Evolutionary conservation across 2,113 vertebrate species (phyloP), one percentile per base, ranked within the genome.

Genomic region (Brienomyrus brachyistius): DNA sequence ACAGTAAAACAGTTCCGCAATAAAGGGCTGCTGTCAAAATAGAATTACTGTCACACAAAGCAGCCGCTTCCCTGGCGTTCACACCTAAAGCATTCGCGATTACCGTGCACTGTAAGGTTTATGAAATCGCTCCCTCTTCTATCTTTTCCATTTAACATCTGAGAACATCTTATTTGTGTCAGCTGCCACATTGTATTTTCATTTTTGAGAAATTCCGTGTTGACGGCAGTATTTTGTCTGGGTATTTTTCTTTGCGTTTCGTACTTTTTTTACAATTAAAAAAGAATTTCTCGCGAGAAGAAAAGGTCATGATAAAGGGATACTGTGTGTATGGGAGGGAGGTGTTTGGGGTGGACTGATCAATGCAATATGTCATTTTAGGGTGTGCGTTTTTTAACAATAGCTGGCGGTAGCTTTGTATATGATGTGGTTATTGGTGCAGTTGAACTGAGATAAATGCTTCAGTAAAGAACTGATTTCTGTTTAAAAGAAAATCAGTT

Each of bases 31-130:
- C 88, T 40, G 54, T 91, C 92, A 94, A 94, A 94, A 93, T 92
- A 95, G 92, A 94, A 92, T 80, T 91, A 92, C 17, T 90, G 94
- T 93, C 93, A 94, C 93, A 88, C 89, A 93, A 27, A 83, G 21
- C n/a, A 17, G 17, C 85, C n/a, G 6, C n/a, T 84, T 47, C 9
- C 45, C 43, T 84, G 8, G 23, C 10, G 13, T 70, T 70, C 40
- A 82, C 31, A 82, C 40, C 40, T 45, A 45, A 82, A 82, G 77
- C 77, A 45, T 82, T 40, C 77, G 7, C 45, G 77, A 77, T 77
- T 80, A 40, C 13, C 11, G 27, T 40, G 27, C 40, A 40, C 74
- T 80, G 74, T 80, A 40, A 40, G 74, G 74, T 80, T 40, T 80
- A 80, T 40, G 35, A 80, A 80, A 80, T 19, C 27, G 74, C 74